Evolutionary conservation across 2,888 invertebrate genomes (phyloP).

Genomic region (Philereme vetulata): DNA sequence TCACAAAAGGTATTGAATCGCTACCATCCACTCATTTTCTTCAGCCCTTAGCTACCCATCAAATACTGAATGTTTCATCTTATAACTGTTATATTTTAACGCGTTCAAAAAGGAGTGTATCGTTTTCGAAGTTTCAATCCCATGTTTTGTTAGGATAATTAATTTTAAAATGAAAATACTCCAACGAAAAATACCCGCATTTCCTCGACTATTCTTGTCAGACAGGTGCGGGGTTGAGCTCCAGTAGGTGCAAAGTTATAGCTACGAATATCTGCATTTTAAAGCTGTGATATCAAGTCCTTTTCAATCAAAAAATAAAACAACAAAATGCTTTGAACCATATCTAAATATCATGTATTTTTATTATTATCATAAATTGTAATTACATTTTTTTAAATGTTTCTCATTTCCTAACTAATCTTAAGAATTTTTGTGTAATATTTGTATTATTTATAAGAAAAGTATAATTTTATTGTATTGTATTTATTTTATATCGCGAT

Average conservation of each 20-base stretch:
- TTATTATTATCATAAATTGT: conserved; percentile 2
- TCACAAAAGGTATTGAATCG: no score
- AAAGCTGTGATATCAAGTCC: conserved; percentile 78
- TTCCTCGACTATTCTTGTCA: not conserved
- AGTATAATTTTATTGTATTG: conserved; percentile 55
- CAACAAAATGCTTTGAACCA: conserved; percentile 51
- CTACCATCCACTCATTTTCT: no score
- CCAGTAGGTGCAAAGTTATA: conserved; percentile 42
- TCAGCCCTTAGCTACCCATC: no score
- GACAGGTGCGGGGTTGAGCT: not conserved
- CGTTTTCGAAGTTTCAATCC: conserved; percentile 1
- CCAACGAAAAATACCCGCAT: not conserved
- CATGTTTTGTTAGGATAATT: conserved; percentile 48
- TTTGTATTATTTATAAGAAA: conserved; percentile 56
- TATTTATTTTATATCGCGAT: conserved; percentile 61
- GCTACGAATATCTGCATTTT: conserved; percentile 22
- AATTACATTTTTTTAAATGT: conserved; percentile 31
- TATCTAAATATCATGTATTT: conserved; percentile 11
- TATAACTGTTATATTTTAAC: no score
- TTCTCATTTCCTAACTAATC: conserved; percentile 67
- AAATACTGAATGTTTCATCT: no score
- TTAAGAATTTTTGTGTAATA: conserved; percentile 63
- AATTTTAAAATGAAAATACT: conserved; percentile 26
- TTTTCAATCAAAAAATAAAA: conserved; percentile 49
- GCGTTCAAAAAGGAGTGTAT: not conserved